Evolutionary conservation across 2,797 vertebrate species (phyloP), one percentile per base, ranked within the genome.

Genomic region (Numenius phaeopus): DNA sequence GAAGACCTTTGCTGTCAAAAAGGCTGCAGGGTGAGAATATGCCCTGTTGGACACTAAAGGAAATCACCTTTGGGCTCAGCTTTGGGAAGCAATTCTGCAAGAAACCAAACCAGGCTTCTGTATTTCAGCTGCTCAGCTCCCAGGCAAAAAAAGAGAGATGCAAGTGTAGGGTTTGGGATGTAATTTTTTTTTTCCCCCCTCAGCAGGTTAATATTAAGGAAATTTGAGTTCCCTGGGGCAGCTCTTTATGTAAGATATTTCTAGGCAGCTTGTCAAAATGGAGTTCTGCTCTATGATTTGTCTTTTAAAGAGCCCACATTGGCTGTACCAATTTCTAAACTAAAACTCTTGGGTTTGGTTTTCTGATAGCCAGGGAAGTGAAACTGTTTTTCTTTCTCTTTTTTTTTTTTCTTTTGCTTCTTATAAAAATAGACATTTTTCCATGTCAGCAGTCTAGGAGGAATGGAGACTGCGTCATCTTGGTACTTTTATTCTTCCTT

Each of bases 361-460:
- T 80, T 52, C 57, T 57, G 58, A 57, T 80, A 83, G 47, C 42
- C 23, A 52, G 52, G 69, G 37, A 90, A 71, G 37, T 83, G 17
- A 50, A 87, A 76, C 8, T 39, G 26, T 2, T 44, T 47, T 59
- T 13, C 2, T 32, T 55, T 55, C 30, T 18, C 47, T 30, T 30
- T 16, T 27, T 27, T 14, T 29, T 14, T 19, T 69, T 34, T 58
- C 26, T 58, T n/a, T 32, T 58, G 2, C 22, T 84, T 87, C 58
- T 30, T 84, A n/a, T 75, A 82, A 85, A 88, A 89, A 79, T 50
- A 83, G 67, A 58, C 21, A 49, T 90, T 82, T 94, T 88, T 52
- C 52, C 70, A 34, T 90, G 61, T 84, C 76, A 88, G 71, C 58
- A 71, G 42, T 57, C 42, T 57, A 49, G 49, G 58, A 86, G 61